Conservation (phyloP, 2,888 invertebrate species). For the Drosophila nr. fundita region DNA sequence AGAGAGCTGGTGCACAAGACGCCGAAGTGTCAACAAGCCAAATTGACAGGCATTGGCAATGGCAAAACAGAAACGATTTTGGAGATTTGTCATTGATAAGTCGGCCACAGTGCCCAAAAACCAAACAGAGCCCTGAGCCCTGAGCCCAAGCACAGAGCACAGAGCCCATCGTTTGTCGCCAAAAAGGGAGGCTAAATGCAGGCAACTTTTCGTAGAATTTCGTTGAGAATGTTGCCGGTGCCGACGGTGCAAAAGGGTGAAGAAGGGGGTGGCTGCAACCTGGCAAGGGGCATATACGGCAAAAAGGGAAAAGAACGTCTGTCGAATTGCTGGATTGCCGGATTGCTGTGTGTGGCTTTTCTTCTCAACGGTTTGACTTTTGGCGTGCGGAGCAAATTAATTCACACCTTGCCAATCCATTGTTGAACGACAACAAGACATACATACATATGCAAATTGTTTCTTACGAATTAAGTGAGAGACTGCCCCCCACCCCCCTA, state of each 20-base stretch:
- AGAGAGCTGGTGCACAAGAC: slow-evolving; percentile 51
- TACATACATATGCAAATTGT: slow-evolving; percentile 81
- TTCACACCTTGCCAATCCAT: slow-evolving; percentile 83
- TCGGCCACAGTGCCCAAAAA: slow-evolving; percentile 63
- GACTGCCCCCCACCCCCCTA: slow-evolving; percentile 4
- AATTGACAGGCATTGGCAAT: slow-evolving; percentile 74
- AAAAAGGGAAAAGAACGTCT: slow-evolving; percentile 6
- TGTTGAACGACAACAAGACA: slow-evolving; percentile 64
- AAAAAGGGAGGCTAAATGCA: slow-evolving; percentile 57
- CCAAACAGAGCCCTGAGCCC: slow-evolving; percentile 7
- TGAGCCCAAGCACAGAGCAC: neutral
- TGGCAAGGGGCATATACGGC: neutral
- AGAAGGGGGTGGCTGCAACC: slow-evolving; percentile 5
- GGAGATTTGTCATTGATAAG: slow-evolving; percentile 81
- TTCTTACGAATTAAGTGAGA: slow-evolving; percentile 75
- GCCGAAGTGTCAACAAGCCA: slow-evolving; percentile 77
- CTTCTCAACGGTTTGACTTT: slow-evolving; percentile 67
- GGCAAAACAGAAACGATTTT: slow-evolving; percentile 76
- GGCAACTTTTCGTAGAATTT: slow-evolving; percentile 68
- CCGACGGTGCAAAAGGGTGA: slow-evolving; percentile 36
- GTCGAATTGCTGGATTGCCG: slow-evolving; percentile 5
- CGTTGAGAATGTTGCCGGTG: slow-evolving; percentile 35
- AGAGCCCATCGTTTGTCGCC: slow-evolving; percentile 7
- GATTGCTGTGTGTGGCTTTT: slow-evolving; percentile 69
- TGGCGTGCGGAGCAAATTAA: slow-evolving; percentile 82